phyloP scores from a whole-genome alignment of 2,797 vertebrate genomes.

The Chaenodraco wilsoni region DNA sequence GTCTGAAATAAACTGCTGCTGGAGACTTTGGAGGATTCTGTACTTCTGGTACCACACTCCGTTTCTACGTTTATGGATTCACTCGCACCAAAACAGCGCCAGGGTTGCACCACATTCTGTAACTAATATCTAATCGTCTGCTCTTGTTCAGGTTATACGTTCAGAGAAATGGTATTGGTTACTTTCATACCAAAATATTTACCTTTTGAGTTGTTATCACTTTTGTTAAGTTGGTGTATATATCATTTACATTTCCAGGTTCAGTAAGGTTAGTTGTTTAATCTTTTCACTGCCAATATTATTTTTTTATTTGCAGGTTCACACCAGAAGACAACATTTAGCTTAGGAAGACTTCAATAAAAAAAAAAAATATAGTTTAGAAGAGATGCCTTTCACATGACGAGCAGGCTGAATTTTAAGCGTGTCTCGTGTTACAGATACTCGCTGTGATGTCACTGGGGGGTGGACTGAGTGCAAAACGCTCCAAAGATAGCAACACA shows the following conservation, averaged over 20 bases:
- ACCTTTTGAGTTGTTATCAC: neutral
- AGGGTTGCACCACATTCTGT: neutral
- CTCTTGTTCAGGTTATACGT: neutral
- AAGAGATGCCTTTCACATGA: neutral
- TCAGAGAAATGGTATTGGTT: neutral
- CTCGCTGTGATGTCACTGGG: constrained; percentile 17
- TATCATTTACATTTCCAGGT: neutral
- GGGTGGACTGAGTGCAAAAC: constrained; percentile 9
- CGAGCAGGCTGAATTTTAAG: no score
- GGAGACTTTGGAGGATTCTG: neutral
- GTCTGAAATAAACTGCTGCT: constrained; percentile 15
- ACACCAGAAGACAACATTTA: neutral
- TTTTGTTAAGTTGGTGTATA: neutral
- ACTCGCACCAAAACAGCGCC: neutral
- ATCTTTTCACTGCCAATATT: neutral
- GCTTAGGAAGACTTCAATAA: no score
- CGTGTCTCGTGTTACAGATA: no score
- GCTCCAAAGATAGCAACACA: neutral
- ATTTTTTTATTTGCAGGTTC: neutral
- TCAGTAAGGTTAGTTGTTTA: neutral
- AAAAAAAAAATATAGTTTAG: no score
- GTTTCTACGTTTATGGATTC: no score
- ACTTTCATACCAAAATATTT: neutral
- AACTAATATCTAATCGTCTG: neutral
- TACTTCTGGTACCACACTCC: neutral